Base-by-base conservation (phyloP, 2,797 vertebrate species). In the Cuculus canorus region DNA sequence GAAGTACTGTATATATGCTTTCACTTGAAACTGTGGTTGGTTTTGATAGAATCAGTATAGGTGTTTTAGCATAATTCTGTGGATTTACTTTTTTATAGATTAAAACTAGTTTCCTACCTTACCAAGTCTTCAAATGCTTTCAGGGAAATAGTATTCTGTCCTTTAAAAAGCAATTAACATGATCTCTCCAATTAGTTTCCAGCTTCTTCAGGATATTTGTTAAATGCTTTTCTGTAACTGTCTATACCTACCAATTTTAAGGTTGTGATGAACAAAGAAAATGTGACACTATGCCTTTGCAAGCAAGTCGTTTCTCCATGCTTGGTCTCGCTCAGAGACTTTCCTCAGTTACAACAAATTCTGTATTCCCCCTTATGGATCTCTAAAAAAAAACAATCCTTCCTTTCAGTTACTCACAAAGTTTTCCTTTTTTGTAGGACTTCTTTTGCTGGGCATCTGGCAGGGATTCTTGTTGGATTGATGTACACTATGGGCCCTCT, bases 401-500 rank as follows among this genome's bases (percentile, higher is more conserved):
- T 14, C 6, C 7, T 86, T 88, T 32, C 25, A 7, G n/a, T 82
- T 41, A 72, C 70, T 97, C 41, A 69, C 41, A 80, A 25, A 35
- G 13, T 76, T 86, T 90, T 54, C 35, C 59, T 95, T 53, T 71
- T 84, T 93, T 86, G 47, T 94, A 99, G 99, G 94, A 98, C 98
- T 28, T 99, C 99, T 43, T 99, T 99, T 11, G 95, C 99, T 16
- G 99, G 99, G 57, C 99, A 99, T 91, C 98, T 99, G 92, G 96
- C 99, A 17, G 99, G 99, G 11, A 99, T 99, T 97, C 97, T 99
- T 77, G 99, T 99, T 89, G 99, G 99, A 77, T 94, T 99, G 75
- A 98, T 99, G 94, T 99, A 99, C 94, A 98, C 98, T 1, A 71
- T 92, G 2, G 99, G 99, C 70, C 99, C 99, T 19, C 98, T 99